A percentile compares a stretch with the other conserved stretches of the same genome.
phyloP scores from a whole-genome alignment of 2,113 vertebrate genomes.

The Pungitius pungitius region DNA sequence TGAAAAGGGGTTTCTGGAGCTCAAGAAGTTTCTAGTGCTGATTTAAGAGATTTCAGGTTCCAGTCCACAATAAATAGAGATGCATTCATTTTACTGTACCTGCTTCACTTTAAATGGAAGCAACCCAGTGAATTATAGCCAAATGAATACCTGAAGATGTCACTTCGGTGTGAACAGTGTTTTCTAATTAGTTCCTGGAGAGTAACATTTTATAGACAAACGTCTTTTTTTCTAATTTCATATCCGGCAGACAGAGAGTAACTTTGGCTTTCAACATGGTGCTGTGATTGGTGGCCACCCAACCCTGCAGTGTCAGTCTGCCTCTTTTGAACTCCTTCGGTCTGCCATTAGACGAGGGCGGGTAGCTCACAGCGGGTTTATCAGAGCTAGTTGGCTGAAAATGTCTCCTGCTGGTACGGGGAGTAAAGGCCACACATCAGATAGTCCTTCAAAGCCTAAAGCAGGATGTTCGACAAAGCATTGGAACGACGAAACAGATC shows the following conservation, averaged over 20 bases:
- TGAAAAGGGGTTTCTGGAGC: constrained; percentile 11
- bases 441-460: constrained; percentile 15
- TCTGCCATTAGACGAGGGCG: not conserved
- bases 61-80: not conserved
- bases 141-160: not conserved
- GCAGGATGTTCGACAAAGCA: constrained; percentile 4
- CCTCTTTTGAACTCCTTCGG: not conserved
- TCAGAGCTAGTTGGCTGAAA: not conserved
- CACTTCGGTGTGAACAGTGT: not conserved
- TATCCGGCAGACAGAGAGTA: not conserved
- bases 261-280: not conserved
- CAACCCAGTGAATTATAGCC: not conserved
- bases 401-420: not conserved
- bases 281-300: not conserved
- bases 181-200: not conserved
- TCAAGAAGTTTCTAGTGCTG: constrained; percentile 13
- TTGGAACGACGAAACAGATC: constrained; percentile 2
- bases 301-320: not conserved
- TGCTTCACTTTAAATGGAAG: constrained; percentile 3
- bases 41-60: constrained; percentile 19
- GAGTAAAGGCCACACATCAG: constrained; percentile 17
- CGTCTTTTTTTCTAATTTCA: not conserved
- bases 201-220: not conserved
- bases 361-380: not conserved
- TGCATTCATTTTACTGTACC: not conserved